Evolutionary conservation across 2,113 vertebrate genomes (phyloP).

Genomic region (Seriola quinqueradiata): DNA sequence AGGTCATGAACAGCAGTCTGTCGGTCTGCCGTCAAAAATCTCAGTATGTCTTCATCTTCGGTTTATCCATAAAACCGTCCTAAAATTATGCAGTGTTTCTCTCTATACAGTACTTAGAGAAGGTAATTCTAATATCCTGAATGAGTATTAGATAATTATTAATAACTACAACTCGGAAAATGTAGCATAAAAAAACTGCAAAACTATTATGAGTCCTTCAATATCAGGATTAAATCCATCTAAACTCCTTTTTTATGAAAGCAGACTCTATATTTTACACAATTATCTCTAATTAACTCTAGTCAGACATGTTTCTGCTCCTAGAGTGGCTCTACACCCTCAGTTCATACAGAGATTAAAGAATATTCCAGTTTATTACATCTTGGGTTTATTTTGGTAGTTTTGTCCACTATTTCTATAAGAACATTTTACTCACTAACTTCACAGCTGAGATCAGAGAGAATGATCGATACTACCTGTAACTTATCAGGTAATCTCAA

Average conservation of each 20-base stretch:
- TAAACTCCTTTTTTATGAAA: constrained; percentile 1
- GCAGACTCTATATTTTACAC: not conserved
- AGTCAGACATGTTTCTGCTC: not conserved
- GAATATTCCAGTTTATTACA: not conserved
- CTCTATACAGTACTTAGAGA: constrained; percentile 47
- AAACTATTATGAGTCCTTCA: constrained; percentile 16
- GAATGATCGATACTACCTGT: not conserved
- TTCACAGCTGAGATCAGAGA: not conserved
- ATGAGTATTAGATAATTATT: constrained; percentile 30
- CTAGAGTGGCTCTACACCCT: constrained; percentile 5
- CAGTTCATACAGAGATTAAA: constrained; percentile 24
- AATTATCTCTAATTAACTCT: constrained; percentile 3
- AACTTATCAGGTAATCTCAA: not conserved
- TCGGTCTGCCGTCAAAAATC: constrained; percentile 21
- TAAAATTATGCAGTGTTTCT: constrained; percentile 19
- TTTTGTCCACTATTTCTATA: not conserved
- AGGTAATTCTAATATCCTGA: constrained; percentile 30
- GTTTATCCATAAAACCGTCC: not conserved
- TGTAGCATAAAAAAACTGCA: constrained; percentile 12
- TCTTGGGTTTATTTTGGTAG: not conserved
- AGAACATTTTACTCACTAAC: too few relatives aligned
- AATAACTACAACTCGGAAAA: constrained; percentile 26
- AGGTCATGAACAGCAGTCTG: constrained; percentile 29
- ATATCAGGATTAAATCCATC: constrained; percentile 14
- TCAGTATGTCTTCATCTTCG: constrained; percentile 6